Conservation (phyloP, 2,888 invertebrate species). For the Trachelus iudaicus region DNA sequence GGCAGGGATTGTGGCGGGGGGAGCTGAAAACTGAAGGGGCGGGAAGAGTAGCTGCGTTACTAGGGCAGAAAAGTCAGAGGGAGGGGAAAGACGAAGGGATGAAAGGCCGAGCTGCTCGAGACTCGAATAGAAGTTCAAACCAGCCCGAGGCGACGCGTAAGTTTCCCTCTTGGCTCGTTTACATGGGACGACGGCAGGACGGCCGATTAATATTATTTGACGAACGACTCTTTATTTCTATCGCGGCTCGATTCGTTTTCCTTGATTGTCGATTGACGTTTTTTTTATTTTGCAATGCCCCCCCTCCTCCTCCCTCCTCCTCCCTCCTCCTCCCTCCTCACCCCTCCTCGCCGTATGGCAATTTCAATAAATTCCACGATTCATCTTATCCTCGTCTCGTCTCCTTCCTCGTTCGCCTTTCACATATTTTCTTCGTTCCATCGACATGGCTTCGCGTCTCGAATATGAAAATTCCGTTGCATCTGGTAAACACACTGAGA, state of each 20-base stretch:
- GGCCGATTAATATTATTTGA: too few species aligned
- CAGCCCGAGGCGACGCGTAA: too few species aligned
- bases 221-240: too few species aligned
- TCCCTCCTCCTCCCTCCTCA: too few species aligned
- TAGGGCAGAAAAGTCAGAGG: not conserved
- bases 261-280: not conserved
- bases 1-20: too few species aligned
- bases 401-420: not conserved
- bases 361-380: too few species aligned
- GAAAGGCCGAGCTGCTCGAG: not conserved
- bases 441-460: too few species aligned
- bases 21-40: too few species aligned
- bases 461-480: not conserved
- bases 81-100: not conserved
- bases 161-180: not conserved
- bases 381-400: not conserved
- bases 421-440: not conserved
- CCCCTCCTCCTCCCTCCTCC: too few species aligned
- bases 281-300: not conserved
- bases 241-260: too few species aligned
- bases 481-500: not conserved
- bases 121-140: not conserved
- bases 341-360: too few species aligned
- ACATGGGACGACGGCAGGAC: not conserved
- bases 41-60: not conserved